Base-by-base conservation (phyloP, 2,113 vertebrate species). In the Synodontis membranacea region DNA sequence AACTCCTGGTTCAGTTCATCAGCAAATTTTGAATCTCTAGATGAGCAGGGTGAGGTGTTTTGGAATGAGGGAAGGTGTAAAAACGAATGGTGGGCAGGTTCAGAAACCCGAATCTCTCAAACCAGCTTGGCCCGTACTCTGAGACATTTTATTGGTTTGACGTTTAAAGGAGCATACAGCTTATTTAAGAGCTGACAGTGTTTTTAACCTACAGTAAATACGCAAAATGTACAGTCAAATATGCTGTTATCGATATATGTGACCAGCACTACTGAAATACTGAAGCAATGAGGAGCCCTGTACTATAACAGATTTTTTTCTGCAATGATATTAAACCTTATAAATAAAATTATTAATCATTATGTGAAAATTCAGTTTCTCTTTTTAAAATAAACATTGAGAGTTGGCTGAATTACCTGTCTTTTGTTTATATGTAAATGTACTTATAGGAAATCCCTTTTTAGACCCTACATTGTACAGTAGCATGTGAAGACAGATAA, bases 221-320 rank as follows among this genome's bases (percentile, higher is more conserved):
- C 54, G 85, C 82, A 82, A 79, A 88, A 86, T 90, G 86, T 88
- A 88, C 88, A 86, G 89, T 88, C n/a, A 34, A 58, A 88, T 74
- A 93, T 91, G 93, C 94, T 96, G 96, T 96, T 97, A 96, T 97
- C 97, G 96, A 97, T 96, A 97, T 96, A 95, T 97, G 96, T 97
- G 97, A 99, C 98, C 97, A 99, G 97, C 98, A 99, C 97, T 98
- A 93, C 96, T 95, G 92, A 96, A 96, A 96, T 96, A 98, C 96
- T 95, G 92, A 97, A 97, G 97, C 96, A 97, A 96, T 97, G 95
- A 93, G 95, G 95, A 96, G 94, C 94, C 96, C 96, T 99, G 97
- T 98, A 98, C 96, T 96, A 97, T 98, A 97, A 42, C n/a, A n/a
- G n/a, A n/a, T n/a, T n/a, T n/a, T 98, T 99, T 99, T 98, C 97